Evolutionary conservation across 1,140 invertebrate genomes (phyloP).

Genomic region (Onthophagus taurus): DNA sequence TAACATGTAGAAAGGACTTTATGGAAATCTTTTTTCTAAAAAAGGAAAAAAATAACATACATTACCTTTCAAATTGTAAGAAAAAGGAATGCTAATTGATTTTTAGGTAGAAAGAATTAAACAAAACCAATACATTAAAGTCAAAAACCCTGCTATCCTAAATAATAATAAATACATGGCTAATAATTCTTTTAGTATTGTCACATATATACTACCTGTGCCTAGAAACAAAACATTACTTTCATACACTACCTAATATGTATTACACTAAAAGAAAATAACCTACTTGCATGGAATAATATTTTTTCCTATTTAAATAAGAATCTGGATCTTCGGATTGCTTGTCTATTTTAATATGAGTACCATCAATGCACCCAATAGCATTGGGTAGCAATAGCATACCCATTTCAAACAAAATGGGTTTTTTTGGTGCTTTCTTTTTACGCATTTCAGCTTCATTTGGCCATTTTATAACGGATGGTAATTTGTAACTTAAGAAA

Average conservation of each 20-base stretch:
- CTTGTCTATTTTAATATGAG: conserved; percentile 25
- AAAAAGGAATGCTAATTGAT: too few species aligned
- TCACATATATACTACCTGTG: conserved; percentile 20
- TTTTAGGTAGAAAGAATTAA: too few species aligned
- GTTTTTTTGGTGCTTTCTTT: conserved; percentile 17
- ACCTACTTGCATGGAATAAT: conserved; percentile 25
- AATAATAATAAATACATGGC: conserved; percentile 24
- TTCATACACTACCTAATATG: too few species aligned
- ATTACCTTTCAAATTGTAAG: too few species aligned
- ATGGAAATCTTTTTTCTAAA: too few species aligned
- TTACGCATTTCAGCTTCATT: not conserved
- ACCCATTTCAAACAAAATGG: conserved; percentile 18
- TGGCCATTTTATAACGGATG: conserved; percentile 19
- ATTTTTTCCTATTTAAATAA: conserved; percentile 26
- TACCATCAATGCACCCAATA: conserved; percentile 27
- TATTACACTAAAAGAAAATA: too few species aligned
- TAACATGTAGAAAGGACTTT: too few species aligned
- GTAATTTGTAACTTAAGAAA: conserved; percentile 8
- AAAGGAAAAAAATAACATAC: too few species aligned
- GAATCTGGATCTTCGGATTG: conserved; percentile 21
- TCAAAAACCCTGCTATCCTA: conserved; percentile 23
- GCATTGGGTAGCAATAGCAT: too few species aligned
- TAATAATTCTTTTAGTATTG: conserved; percentile 20
- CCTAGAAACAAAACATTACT: too few species aligned
- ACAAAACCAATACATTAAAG: too few species aligned